These are phyloP conservation scores for Calosoma granatense DNA, from an alignment of 1,140 invertebrate genomes.

Conservation along the genomic window DNA sequence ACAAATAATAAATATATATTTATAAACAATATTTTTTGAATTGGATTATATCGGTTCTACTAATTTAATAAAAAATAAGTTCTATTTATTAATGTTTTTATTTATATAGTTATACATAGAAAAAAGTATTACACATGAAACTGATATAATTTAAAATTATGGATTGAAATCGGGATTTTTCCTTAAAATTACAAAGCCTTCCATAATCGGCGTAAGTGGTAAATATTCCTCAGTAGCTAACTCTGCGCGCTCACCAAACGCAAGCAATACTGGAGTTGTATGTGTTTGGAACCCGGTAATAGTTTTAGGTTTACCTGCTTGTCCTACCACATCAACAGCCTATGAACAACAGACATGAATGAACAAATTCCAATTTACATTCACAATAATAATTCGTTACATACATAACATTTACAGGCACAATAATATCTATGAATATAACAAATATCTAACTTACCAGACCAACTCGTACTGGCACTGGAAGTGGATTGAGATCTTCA, in stretches of 20 bases:
- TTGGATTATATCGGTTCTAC: no score
- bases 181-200: constrained; percentile 97
- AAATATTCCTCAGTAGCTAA: constrained; percentile 97
- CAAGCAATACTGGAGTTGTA: constrained; percentile 94
- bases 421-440: neutral
- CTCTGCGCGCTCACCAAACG: constrained; percentile 95
- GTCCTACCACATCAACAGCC: constrained; percentile 98
- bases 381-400: neutral
- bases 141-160: constrained; percentile 22
- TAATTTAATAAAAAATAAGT: no score
- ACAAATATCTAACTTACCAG: constrained; percentile 48
- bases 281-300: constrained; percentile 99
- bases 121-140: neutral
- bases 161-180: constrained; percentile 73
- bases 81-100: no score
- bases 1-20: no score
- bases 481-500: constrained; percentile 86
- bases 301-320: constrained; percentile 98
- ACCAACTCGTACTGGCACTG: constrained; percentile 94
- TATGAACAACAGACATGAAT: no score
- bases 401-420: constrained; percentile 4
- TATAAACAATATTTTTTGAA: no score
- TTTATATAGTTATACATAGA: no score
- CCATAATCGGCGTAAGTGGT: constrained; percentile 91
- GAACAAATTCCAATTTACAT: neutral